Evolutionary conservation across 1,140 invertebrate genomes (phyloP), one percentile per base, ranked within the genome.

Genomic region (Choristoneura fumiferana): DNA sequence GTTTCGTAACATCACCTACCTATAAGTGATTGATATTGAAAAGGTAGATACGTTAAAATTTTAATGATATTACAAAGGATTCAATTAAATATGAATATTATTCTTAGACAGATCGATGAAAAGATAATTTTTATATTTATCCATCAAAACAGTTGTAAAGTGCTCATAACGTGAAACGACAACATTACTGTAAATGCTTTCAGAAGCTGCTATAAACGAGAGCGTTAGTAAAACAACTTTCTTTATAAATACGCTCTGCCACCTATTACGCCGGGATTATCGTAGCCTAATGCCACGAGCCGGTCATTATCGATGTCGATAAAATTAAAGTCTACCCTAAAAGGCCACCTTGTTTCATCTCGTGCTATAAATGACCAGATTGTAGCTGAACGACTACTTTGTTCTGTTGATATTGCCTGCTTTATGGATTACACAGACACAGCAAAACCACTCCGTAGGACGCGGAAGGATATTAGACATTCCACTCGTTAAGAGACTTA

Each of bases 331-430:
- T 49, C 62, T 52, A 62, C 67, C 61, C 67, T 71, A 68, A 67
- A 58, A 43, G 63, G 65, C 13, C 73, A 72, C 72, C 73, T 81
- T 79, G 83, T 86, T 81, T 81, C 83, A 86, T 83, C 78, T 81
- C 78, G 57, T 67, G 70, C 73, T 73, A 77, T 83, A 80, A 86
- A 81, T 80, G 79, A 84, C 81, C 83, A 86, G 83, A 84, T 82
- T 82, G 76, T 71, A 71, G 65, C 71, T 86, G 83, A 86, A 86
- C 83, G 68, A 71, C 64, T 65, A 62, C 83, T 82, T 83, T 86
- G 81, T 86, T 75, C 67, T 75, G 58, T 49, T 49, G 63, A 74
- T 79, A 82, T 82, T 83, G 81, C 76, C 75, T 81, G 74, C 72
- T 82, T 83, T 78, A 83, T 80, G 67, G 66, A 73, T 72, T 69